Evolutionary conservation across 2,113 vertebrate species (phyloP).

Genomic region (Myrmecophaga tridactyla): DNA sequence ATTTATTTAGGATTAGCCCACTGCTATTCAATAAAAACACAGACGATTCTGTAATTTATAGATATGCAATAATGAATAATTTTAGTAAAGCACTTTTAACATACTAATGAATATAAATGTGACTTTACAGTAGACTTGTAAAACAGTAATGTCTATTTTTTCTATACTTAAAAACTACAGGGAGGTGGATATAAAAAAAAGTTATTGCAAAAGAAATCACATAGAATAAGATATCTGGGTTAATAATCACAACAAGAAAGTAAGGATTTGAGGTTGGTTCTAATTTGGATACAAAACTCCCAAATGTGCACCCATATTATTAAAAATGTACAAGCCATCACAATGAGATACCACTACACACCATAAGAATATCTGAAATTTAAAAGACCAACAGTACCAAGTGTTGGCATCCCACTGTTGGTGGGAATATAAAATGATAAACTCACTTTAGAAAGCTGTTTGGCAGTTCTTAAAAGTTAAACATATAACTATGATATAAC

Average conservation of each 20-base stretch:
- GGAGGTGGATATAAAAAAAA: neutral
- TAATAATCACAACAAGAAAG: neutral
- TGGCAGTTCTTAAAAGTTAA: neutral
- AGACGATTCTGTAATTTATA: neutral
- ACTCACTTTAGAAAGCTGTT: neutral
- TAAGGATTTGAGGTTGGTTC: neutral
- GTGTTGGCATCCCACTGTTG: neutral
- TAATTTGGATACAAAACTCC: neutral
- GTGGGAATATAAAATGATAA: neutral
- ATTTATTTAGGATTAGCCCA: neutral
- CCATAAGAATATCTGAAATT: neutral
- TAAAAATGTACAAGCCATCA: neutral
- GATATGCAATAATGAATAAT: neutral
- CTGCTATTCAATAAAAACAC: neutral
- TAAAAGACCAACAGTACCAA: neutral
- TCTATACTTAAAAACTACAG: neutral
- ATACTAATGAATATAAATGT: neutral
- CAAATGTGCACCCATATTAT: neutral
- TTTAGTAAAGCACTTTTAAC: conserved; percentile 39
- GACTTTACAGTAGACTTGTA: neutral
- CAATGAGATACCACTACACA: neutral
- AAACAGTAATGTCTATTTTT: neutral
- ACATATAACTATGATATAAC: neutral
- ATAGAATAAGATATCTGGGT: neutral
- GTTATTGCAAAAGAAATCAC: neutral